phyloP scores from a whole-genome alignment of 2,888 invertebrate species.

The Athetis lepigone region DNA sequence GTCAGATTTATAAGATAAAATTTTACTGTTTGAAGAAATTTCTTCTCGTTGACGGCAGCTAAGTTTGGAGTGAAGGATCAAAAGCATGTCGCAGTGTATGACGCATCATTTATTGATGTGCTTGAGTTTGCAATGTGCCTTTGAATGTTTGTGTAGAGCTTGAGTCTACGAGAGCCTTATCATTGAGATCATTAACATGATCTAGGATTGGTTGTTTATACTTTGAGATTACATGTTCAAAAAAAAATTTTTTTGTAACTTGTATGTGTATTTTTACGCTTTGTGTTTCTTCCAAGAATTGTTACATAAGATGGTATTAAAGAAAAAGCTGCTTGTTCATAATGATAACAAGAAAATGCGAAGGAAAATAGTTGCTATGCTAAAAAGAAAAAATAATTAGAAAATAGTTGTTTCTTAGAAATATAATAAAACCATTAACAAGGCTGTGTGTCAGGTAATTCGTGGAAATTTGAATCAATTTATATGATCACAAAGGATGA shows the following conservation, averaged over 20 bases:
- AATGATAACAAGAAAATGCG: background rate
- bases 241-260: no score
- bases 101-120: conserved; percentile 70
- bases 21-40: conserved; percentile 50
- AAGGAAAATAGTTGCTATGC: background rate
- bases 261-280: background rate
- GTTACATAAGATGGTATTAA: background rate
- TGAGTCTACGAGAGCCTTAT: conserved; percentile 58
- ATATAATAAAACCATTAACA: conserved; percentile 27
- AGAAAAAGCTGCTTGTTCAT: background rate
- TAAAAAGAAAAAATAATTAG: conserved; percentile 13
- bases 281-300: background rate
- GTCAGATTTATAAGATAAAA: conserved; percentile 3
- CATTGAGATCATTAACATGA: conserved; percentile 37
- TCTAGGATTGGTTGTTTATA: conserved; percentile 40
- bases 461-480: conserved; percentile 22
- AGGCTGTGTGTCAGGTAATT: background rate
- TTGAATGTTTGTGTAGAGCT: conserved; percentile 74
- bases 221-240: no score
- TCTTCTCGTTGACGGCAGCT: conserved; percentile 61
- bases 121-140: conserved; percentile 77
- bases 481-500: conserved; percentile 12
- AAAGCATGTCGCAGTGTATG: conserved; percentile 76
- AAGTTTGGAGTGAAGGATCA: conserved; percentile 54
- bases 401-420: conserved; percentile 14